Evolutionary conservation across 2,888 invertebrate species (phyloP).

Genomic region (Beris chalybata): DNA sequence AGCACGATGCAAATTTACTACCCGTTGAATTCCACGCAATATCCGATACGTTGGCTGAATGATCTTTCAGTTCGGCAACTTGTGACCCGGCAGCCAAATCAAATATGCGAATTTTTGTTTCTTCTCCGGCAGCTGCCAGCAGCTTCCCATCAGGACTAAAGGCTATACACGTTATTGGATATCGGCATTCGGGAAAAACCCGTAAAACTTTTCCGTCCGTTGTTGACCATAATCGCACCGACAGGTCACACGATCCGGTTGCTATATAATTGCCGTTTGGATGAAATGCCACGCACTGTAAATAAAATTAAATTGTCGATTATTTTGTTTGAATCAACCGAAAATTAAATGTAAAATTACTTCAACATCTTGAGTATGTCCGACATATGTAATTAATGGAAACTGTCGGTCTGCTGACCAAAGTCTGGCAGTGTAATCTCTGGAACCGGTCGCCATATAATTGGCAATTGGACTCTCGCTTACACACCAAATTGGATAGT

Average conservation of each 20-base stretch:
- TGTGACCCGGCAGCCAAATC: conserved; percentile 66
- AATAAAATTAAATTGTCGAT: conserved; percentile 18
- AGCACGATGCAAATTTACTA: conserved; percentile 67
- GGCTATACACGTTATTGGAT: conserved; percentile 72
- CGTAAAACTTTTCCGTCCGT: conserved; percentile 80
- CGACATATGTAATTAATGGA: conserved; percentile 81
- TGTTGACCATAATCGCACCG: conserved; percentile 84
- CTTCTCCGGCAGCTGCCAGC: conserved; percentile 80
- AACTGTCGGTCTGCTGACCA: conserved; percentile 81
- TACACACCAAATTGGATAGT: conserved; percentile 87
- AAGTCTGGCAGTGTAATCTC: conserved; percentile 82
- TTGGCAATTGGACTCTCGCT: conserved; percentile 71
- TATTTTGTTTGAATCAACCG: background rate
- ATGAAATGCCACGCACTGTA: conserved; percentile 71
- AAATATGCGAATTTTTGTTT: conserved; percentile 66
- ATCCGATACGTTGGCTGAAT: conserved; percentile 60
- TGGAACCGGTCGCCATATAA: conserved; percentile 86
- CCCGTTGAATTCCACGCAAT: conserved; percentile 64
- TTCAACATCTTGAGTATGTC: conserved; percentile 86
- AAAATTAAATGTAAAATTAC: conserved; percentile 58
- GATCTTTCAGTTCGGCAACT: conserved; percentile 63
- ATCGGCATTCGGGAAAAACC: conserved; percentile 76
- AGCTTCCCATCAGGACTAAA: conserved; percentile 85
- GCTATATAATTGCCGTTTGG: conserved; percentile 89
- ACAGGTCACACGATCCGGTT: conserved; percentile 88